These are phyloP conservation scores for Cheiracanthium punctorium DNA, from an alignment of 2,888 invertebrate genomes.

Conservation along the genomic window DNA sequence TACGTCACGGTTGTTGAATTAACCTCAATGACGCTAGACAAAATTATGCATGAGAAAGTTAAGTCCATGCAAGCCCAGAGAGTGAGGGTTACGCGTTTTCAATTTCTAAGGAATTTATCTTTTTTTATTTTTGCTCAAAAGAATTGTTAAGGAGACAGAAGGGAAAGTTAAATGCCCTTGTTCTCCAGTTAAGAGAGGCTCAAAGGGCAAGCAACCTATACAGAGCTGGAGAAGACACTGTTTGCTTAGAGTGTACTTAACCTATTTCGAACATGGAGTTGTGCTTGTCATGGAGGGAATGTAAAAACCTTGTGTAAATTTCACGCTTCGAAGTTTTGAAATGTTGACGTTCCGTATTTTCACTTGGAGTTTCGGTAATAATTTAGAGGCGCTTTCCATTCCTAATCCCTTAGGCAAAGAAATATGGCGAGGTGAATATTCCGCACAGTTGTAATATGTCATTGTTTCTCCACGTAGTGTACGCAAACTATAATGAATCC, in stretches of 20 bases:
- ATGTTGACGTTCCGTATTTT: slow-evolving; percentile 12
- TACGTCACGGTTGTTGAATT: background rate
- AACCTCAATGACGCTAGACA: background rate
- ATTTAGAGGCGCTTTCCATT: too few relatives aligned
- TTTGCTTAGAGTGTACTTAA: slow-evolving; percentile 46
- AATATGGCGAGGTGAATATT: too few relatives aligned
- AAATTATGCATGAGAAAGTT: too few relatives aligned
- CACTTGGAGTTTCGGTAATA: background rate
- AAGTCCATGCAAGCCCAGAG: background rate
- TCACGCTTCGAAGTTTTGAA: slow-evolving; percentile 36
- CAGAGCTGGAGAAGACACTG: background rate
- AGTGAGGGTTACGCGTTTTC: background rate
- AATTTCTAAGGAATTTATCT: background rate
- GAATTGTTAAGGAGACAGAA: background rate
- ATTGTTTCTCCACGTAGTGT: too few relatives aligned
- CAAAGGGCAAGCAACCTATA: slow-evolving; percentile 44
- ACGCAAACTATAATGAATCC: too few relatives aligned
- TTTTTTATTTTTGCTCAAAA: background rate
- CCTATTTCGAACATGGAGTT: slow-evolving; percentile 44
- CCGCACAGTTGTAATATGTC: too few relatives aligned
- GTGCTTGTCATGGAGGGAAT: background rate
- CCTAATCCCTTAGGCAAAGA: too few relatives aligned
- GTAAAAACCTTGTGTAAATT: slow-evolving; percentile 49
- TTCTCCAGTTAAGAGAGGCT: background rate
- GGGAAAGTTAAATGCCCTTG: slow-evolving; percentile 56